These are phyloP conservation scores for Conchocele bisecta DNA, from an alignment of 2,888 invertebrate genomes.

Conservation along the genomic window DNA sequence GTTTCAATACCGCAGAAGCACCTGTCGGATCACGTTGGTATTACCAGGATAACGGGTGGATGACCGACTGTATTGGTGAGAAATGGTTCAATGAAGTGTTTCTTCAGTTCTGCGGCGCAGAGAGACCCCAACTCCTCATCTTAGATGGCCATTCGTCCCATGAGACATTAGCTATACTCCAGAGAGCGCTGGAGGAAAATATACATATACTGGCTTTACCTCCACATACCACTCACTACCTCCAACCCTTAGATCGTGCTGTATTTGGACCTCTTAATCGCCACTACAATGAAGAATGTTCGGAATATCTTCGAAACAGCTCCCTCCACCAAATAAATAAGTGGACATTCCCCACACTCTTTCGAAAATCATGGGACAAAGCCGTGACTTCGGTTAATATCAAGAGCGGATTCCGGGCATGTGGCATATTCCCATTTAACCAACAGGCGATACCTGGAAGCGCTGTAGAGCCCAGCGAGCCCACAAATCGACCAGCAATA, in stretches of 20 bases:
- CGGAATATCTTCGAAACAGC: constrained; percentile 32
- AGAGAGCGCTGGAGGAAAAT: constrained; percentile 49
- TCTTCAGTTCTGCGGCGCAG: constrained; percentile 52
- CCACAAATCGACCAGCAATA: constrained; percentile 18
- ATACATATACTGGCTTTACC: constrained; percentile 47
- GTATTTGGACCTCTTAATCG: constrained; percentile 53
- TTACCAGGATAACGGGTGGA: constrained; percentile 63
- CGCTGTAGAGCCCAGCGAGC: constrained; percentile 31
- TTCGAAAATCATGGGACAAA: constrained; percentile 29
- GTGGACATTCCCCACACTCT: constrained; percentile 33
- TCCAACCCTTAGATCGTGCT: constrained; percentile 46
- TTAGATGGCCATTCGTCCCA: constrained; percentile 62
- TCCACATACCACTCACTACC: constrained; percentile 44
- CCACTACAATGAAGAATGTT: constrained; percentile 47
- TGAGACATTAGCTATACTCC: constrained; percentile 53
- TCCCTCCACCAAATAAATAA: constrained; percentile 39
- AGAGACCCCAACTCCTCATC: constrained; percentile 62
- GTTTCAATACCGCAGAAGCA: constrained; percentile 44
- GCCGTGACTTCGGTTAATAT: constrained; percentile 40
- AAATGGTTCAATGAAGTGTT: constrained; percentile 62
- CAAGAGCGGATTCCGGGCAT: constrained; percentile 32
- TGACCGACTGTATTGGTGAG: constrained; percentile 55
- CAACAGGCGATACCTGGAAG: constrained; percentile 10
- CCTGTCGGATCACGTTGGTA: constrained; percentile 50
- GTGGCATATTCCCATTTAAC: constrained; percentile 43